Evolutionary conservation across 2,888 invertebrate genomes (phyloP).

Genomic region (Tipula confusa): DNA sequence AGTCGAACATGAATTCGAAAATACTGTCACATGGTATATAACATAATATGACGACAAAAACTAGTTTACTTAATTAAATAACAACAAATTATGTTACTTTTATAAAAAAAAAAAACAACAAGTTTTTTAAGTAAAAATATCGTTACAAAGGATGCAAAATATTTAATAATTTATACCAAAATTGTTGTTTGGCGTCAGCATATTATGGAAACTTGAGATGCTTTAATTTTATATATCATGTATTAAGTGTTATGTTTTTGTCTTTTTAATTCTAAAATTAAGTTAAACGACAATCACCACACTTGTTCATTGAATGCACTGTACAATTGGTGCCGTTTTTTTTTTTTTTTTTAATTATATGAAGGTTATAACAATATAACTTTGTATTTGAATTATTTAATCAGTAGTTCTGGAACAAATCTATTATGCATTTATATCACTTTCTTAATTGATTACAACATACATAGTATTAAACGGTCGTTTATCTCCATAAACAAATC

Average conservation of each 20-base stretch:
- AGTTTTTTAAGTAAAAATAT: background rate
- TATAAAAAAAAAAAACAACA: background rate
- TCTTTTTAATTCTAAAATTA: background rate
- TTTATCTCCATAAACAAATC: background rate
- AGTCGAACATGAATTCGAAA: no score
- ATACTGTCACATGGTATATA: background rate
- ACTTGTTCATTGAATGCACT: background rate
- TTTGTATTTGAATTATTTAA: background rate
- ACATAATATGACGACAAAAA: background rate
- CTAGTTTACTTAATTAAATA: background rate
- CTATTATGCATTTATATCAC: slow-evolving; percentile 5
- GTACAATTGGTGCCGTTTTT: no score
- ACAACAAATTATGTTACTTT: background rate
- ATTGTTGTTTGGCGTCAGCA: no score
- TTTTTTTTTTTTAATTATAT: background rate
- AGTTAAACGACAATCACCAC: background rate
- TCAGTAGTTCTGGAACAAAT: background rate
- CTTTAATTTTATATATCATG: no score
- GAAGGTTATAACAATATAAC: slow-evolving; percentile 4
- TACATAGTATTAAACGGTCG: background rate
- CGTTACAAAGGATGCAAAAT: background rate
- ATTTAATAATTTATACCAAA: background rate
- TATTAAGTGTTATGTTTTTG: no score
- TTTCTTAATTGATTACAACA: background rate
- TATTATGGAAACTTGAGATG: no score